These are phyloP conservation scores for Podotricha telesiphe DNA, from an alignment of 2,888 invertebrate species.

Conservation along the genomic window DNA sequence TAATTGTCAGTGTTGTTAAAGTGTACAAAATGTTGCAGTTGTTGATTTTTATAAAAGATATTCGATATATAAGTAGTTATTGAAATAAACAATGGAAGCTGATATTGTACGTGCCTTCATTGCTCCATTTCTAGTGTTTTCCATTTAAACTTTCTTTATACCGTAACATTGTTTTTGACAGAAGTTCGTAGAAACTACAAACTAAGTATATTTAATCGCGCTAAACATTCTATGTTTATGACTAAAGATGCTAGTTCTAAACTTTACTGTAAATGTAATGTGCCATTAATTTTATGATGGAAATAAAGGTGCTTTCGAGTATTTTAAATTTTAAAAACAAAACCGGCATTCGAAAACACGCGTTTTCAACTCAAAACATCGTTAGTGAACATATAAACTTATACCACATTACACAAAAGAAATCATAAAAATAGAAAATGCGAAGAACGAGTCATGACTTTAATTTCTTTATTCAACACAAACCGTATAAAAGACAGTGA, in stretches of 20 bases:
- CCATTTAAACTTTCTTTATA: constrained; percentile 40
- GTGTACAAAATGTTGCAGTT: not conserved
- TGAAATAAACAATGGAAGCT: constrained; percentile 36
- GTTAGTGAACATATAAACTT: constrained; percentile 19
- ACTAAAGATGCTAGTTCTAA: not conserved
- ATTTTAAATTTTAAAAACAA: constrained; percentile 4
- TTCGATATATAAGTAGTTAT: constrained; percentile 28
- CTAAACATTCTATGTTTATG: constrained; percentile 31
- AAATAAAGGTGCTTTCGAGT: not conserved
- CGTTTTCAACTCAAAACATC: constrained; percentile 1
- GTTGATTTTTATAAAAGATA: constrained; percentile 19
- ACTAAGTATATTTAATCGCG: constrained; percentile 33
- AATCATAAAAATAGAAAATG: constrained; percentile 26
- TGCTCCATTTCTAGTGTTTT: constrained; percentile 32
- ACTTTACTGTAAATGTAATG: constrained; percentile 2
- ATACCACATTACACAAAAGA: constrained; percentile 18
- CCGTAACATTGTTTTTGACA: constrained; percentile 36
- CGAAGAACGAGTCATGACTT: constrained; percentile 38
- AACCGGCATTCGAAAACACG: not conserved
- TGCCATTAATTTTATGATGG: constrained; percentile 7
- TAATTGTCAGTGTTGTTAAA: too few species aligned
- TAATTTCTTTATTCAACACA: constrained; percentile 45
- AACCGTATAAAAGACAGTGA: constrained; percentile 53
- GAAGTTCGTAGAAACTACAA: constrained; percentile 34
- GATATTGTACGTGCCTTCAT: constrained; percentile 36